Conservation (phyloP, 2,113 vertebrate genomes). For the Acinonyx jubatus region DNA sequence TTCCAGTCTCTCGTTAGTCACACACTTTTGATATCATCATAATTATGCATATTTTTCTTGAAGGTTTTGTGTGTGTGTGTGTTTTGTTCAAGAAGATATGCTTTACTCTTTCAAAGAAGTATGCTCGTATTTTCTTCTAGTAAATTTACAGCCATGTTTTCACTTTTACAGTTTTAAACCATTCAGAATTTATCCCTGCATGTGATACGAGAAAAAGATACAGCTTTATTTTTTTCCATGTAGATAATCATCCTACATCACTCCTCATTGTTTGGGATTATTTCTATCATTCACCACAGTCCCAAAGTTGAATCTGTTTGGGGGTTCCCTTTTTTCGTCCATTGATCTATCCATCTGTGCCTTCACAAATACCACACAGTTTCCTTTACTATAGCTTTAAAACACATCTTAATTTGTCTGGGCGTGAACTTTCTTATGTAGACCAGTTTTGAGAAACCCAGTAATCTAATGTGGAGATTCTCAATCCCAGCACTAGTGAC, state of each 20-base stretch:
- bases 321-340: neutral
- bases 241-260: neutral
- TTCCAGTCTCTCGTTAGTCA: neutral
- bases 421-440: neutral
- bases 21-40: conserved; percentile 13
- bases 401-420: neutral
- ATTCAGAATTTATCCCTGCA: conserved; percentile 20
- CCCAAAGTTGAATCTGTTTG: neutral
- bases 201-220: neutral
- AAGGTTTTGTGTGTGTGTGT: neutral
- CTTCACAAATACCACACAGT: neutral
- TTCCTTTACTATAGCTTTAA: neutral
- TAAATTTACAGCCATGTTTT: neutral
- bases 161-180: conserved; percentile 21
- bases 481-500: neutral
- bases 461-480: neutral
- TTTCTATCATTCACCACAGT: neutral
- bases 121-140: conserved; percentile 14
- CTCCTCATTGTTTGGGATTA: neutral
- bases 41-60: neutral
- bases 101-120: neutral
- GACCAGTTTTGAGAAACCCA: neutral
- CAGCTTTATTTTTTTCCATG: neutral
- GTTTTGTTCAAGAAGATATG: neutral
- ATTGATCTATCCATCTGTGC: neutral